Evolutionary conservation across 2,888 invertebrate species (phyloP).

Genomic region (Drosophila fungiperda): DNA sequence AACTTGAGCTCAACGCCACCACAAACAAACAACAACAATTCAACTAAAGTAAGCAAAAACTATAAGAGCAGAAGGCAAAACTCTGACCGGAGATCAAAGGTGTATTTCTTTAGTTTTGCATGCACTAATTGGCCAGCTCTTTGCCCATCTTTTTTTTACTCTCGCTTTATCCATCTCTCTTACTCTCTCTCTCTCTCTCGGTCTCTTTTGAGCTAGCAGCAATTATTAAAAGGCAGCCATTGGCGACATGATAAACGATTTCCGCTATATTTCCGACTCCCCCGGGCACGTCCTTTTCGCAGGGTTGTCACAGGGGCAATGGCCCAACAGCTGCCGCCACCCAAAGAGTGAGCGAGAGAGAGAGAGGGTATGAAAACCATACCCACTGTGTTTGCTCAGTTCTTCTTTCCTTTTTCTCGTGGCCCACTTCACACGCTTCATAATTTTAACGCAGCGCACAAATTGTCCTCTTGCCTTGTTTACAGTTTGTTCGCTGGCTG

Average conservation of each 20-base stretch:
- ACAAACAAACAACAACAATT: constrained; percentile 36
- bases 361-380: not conserved
- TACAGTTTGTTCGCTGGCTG: constrained; percentile 46
- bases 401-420: constrained; percentile 43
- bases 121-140: constrained; percentile 30
- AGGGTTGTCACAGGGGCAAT: constrained; percentile 54
- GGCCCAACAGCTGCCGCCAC: constrained; percentile 49
- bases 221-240: constrained; percentile 80
- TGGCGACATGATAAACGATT: constrained; percentile 82
- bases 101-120: constrained; percentile 21
- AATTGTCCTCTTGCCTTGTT: constrained; percentile 63
- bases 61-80: constrained; percentile 38
- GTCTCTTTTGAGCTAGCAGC: constrained; percentile 42
- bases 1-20: constrained; percentile 73
- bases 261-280: constrained; percentile 76
- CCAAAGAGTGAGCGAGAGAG: not conserved
- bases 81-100: constrained; percentile 36
- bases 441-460: constrained; percentile 62
- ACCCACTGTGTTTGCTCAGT: constrained; percentile 17
- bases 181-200: not conserved
- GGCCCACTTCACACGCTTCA: constrained; percentile 64
- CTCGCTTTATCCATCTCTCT: not conserved
- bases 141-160: not conserved
- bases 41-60: constrained; percentile 41
- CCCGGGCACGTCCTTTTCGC: constrained; percentile 3